Conservation (phyloP, 2,888 invertebrate species). For the Athalia rosae region DNA sequence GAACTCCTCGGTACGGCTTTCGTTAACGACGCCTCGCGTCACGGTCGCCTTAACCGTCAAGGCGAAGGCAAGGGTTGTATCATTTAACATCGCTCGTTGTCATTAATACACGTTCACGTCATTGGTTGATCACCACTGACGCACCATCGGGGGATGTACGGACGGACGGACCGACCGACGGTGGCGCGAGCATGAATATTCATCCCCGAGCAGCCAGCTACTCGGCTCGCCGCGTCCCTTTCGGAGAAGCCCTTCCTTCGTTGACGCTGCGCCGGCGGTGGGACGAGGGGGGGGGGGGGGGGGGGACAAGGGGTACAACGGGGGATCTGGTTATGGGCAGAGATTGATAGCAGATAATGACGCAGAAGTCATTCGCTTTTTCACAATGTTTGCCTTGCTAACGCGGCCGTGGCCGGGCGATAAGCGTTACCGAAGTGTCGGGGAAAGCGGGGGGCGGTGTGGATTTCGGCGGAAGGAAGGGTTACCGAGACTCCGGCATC, state of each 20-base stretch:
- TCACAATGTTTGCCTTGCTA: conserved; percentile 68
- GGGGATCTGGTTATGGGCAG: conserved; percentile 57
- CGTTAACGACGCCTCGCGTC: not conserved
- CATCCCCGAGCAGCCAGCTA: conserved; percentile 59
- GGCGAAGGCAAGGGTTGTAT: conserved; percentile 13
- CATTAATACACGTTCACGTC: conserved; percentile 43
- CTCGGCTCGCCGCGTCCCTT: not conserved
- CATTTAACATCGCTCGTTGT: conserved; percentile 20
- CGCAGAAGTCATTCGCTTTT: conserved; percentile 69
- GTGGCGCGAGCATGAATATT: conserved; percentile 71
- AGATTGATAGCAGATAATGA: conserved; percentile 71
- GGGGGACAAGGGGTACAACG: conserved; percentile 48
- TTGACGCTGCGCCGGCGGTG: conserved; percentile 41
- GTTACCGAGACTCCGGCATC: conserved; percentile 59
- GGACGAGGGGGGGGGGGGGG: conserved; percentile 47
- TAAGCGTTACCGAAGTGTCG: conserved; percentile 57
- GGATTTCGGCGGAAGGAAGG: conserved; percentile 47
- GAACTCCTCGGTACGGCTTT: not conserved
- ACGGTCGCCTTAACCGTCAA: not conserved
- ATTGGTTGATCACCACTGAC: conserved; percentile 71
- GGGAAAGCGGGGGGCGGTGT: conserved; percentile 47
- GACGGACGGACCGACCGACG: conserved; percentile 57
- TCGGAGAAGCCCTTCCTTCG: conserved; percentile 35
- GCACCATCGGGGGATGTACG: conserved; percentile 69
- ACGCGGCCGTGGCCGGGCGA: conserved; percentile 63